phyloP scores from a whole-genome alignment of 2,888 invertebrate genomes.

The Heteropelma amictum region DNA sequence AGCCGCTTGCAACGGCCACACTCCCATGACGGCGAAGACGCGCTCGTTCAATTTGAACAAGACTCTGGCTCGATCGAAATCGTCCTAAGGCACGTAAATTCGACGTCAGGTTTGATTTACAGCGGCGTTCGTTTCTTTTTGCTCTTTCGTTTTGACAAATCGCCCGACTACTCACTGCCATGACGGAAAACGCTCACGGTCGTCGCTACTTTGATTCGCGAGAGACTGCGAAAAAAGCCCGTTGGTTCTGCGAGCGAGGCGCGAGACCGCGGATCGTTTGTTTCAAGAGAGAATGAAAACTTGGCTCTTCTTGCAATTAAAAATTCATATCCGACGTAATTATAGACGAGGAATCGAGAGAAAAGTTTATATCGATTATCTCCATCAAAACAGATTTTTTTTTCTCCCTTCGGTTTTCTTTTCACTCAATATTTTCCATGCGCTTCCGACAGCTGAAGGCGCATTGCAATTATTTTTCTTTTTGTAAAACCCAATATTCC shows the following conservation, averaged over 20 bases:
- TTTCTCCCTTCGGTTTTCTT: too few species aligned
- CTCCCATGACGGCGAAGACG: slow-evolving; percentile 41
- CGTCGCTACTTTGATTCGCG: neutral
- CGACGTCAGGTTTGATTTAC: too few species aligned
- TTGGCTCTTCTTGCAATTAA: neutral
- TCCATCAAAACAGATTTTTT: neutral
- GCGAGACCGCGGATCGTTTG: slow-evolving; percentile 1
- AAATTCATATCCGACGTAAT: neutral
- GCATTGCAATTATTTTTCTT: neutral
- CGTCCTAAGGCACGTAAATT: slow-evolving; percentile 9
- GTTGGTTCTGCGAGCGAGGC: neutral
- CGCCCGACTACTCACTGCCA: neutral
- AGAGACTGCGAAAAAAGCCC: neutral
- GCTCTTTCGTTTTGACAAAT: neutral
- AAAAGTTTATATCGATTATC: neutral
- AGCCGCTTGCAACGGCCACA: slow-evolving; percentile 45
- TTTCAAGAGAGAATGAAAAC: neutral
- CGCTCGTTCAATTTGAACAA: slow-evolving; percentile 45
- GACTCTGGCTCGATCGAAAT: slow-evolving; percentile 37
- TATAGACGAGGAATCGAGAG: neutral
- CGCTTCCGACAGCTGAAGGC: neutral
- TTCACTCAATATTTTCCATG: neutral
- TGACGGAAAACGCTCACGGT: neutral
- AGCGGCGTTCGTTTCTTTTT: neutral
- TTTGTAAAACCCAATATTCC: neutral